A percentile compares a stretch with the other conserved stretches of the same genome.
These are phyloP conservation scores for Ascidia mentula DNA, from an alignment of 23 tunicate genomes.

Conservation along the genomic window DNA sequence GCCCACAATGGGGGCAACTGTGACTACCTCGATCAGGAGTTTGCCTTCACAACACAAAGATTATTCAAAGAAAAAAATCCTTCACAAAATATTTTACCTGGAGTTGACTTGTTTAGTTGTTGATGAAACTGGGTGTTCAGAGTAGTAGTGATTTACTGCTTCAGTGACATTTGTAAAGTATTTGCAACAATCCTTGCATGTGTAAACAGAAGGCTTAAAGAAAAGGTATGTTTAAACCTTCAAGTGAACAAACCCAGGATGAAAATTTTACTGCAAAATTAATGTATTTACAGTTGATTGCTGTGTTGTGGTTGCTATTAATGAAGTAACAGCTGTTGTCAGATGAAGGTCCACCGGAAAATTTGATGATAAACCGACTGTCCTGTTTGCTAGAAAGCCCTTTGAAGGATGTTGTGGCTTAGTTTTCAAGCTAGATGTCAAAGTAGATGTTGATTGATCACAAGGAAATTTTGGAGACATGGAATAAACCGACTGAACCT, in stretches of 20 bases:
- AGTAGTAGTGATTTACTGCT: constrained; percentile 42
- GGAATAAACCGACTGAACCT: constrained; percentile 42
- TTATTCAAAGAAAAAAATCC: background rate
- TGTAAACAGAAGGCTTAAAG: constrained; percentile 43
- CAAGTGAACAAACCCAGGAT: too few relatives aligned
- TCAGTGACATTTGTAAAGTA: constrained; percentile 48
- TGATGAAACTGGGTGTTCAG: constrained; percentile 30
- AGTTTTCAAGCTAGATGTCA: background rate
- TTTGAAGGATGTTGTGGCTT: background rate
- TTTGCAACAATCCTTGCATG: constrained; percentile 62
- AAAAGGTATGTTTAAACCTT: too few relatives aligned
- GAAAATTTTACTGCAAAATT: too few relatives aligned
- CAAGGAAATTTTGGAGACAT: constrained; percentile 30
- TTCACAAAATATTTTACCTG: background rate
- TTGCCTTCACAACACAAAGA: background rate
- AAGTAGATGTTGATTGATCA: background rate
- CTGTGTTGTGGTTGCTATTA: background rate
- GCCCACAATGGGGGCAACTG: constrained; percentile 72
- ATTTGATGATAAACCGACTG: background rate
- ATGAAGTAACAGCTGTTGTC: background rate
- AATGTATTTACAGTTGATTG: too few relatives aligned
- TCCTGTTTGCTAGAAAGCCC: background rate
- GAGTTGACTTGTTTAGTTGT: background rate
- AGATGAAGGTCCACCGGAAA: background rate
- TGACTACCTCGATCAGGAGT: constrained; percentile 10